Base-by-base conservation (phyloP, 2,113 vertebrate species). In the Hepsetus odoe region DNA sequence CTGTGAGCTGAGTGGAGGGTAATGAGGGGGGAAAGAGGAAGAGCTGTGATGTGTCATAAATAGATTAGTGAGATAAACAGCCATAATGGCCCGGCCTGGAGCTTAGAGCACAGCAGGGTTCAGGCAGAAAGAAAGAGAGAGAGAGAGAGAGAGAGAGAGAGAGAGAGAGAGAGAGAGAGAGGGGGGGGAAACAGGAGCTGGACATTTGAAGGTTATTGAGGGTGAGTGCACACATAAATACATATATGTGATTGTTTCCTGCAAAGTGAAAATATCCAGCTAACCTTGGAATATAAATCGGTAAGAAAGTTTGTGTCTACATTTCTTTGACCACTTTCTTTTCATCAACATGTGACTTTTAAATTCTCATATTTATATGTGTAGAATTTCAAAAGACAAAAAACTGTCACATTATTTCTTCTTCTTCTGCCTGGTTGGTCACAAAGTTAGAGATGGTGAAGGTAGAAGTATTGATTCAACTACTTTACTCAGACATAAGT, bases 1-100 rank as follows among this genome's bases (percentile, higher is more conserved):
- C 32, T 26, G 75, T 69, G 75, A 32, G 30, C 53, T 78, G 28
- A 74, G 71, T 59, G 70, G 67, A 71, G 51, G 65, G 44, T 82
- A 79, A 82, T 82, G 70, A 74, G 4, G 62, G 71, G 42, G 55
- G 66, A 74, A 78, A 59, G 62, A 68, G 38, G 4, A 64, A 73
- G 66, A 82, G 62, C 44, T 30, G 38, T 38, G 32, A 65, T 61
- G 62, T 82, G 75, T 74, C 64, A 81, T 81, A 74, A 62, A 77
- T 68, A 74, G 53, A 67, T 78, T 74, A 69, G 61, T 20, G 59
- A 35, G 64, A 69, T 53, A 69, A 73, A 82, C 70, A 74, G 42
- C 20, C 20, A n/a, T 67, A 74, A 78, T 77, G 62, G 46, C 24
- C 42, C 24, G 32, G 59, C 49, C 64, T 28, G 35, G 28, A 66